Conservation (phyloP, 2,113 vertebrate species). For the Albula goreensis region DNA sequence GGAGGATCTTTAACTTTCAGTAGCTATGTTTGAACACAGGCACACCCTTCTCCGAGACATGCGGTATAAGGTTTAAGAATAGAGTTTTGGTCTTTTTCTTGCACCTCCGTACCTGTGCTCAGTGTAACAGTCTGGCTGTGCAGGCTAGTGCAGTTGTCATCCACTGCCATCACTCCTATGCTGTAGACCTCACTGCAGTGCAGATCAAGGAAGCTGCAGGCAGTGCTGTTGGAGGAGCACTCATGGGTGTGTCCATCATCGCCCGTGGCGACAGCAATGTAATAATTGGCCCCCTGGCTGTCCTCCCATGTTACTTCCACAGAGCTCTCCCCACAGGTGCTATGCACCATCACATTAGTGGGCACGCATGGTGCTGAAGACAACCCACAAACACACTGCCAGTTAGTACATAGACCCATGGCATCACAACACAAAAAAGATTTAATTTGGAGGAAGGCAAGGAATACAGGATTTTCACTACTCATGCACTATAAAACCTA, state of each 20-base stretch:
- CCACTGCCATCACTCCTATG: slow-evolving; percentile 52
- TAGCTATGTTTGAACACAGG: too few species aligned
- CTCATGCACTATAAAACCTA: too few species aligned
- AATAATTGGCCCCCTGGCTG: slow-evolving; percentile 57
- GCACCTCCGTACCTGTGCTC: slow-evolving; percentile 48
- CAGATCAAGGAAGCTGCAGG: slow-evolving; percentile 53
- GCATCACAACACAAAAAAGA: neutral
- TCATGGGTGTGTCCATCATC: slow-evolving; percentile 11
- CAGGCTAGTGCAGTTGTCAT: slow-evolving; percentile 56
- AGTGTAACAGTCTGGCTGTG: slow-evolving; percentile 43
- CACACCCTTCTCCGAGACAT: too few species aligned
- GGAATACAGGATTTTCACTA: neutral
- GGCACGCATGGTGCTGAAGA: slow-evolving; percentile 66
- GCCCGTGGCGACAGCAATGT: slow-evolving; percentile 45
- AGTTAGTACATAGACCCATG: neutral
- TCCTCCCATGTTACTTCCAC: slow-evolving; percentile 55
- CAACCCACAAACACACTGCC: neutral
- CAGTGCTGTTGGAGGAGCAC: slow-evolving; percentile 54
- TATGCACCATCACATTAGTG: slow-evolving; percentile 44
- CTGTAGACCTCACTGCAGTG: slow-evolving; percentile 62
- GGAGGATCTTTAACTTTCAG: too few species aligned
- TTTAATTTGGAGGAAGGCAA: neutral
- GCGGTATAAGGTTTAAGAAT: too few species aligned
- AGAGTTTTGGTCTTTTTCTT: too few species aligned
- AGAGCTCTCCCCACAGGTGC: slow-evolving; percentile 51